Conservation (phyloP, 37 sponge, comb jelly and placozoan genomes). For the Crambe crambe region DNA sequence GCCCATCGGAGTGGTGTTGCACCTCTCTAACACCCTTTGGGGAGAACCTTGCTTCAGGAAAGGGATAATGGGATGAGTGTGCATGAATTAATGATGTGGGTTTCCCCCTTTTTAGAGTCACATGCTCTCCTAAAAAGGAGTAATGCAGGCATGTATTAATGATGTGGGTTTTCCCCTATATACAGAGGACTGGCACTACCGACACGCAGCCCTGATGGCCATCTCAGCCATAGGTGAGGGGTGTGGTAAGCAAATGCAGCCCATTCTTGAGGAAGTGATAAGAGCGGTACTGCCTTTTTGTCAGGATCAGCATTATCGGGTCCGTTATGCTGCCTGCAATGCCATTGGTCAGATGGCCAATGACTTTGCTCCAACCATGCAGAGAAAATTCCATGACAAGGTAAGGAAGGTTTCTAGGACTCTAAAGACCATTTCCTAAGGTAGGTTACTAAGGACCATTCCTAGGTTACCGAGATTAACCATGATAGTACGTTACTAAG, state of each 20-base stretch:
- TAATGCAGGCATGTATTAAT: too few relatives aligned
- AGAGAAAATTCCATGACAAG: conserved; percentile 87
- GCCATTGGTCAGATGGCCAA: conserved; percentile 94
- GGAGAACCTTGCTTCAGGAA: not conserved
- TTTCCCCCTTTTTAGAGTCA: not conserved
- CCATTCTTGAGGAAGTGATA: conserved; percentile 79
- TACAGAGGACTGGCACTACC: conserved; percentile 86
- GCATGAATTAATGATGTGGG: too few relatives aligned
- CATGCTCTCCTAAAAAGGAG: not conserved
- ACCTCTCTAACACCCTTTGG: too few relatives aligned
- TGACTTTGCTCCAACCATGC: conserved; percentile 89
- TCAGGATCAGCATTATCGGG: conserved; percentile 88
- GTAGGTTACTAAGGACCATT: too few relatives aligned
- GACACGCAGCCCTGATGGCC: conserved; percentile 95
- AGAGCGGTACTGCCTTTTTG: conserved; percentile 79
- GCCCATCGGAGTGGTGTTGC: too few relatives aligned
- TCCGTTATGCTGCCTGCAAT: conserved; percentile 95
- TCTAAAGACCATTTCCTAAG: not conserved
- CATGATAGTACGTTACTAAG: too few relatives aligned
- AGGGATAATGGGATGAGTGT: too few relatives aligned
- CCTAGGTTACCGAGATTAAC: too few relatives aligned
- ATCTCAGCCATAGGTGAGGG: conserved; percentile 96
- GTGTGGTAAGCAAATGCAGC: conserved; percentile 90
- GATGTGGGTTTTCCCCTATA: too few relatives aligned
- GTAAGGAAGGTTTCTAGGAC: conserved; percentile 14